These are phyloP conservation scores for Propithecus deckenii DNA, from an alignment of 2,797 vertebrate genomes.

Conservation along the genomic window DNA sequence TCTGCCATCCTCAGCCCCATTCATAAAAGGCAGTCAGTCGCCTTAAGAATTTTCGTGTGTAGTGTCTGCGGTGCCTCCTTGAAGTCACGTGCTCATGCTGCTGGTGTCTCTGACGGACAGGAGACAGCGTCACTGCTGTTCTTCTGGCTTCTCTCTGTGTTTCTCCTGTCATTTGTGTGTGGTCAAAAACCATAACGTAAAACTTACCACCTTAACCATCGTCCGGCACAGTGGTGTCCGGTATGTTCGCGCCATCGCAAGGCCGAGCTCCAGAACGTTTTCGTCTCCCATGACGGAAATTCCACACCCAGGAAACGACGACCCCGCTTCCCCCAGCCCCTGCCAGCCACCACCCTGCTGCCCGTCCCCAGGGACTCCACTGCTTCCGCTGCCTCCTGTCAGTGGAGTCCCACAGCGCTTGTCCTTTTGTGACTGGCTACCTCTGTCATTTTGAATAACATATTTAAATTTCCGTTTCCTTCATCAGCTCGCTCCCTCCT, in stretches of 20 bases:
- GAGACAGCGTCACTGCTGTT: rapidly evolving
- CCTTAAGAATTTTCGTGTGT: rapidly evolving
- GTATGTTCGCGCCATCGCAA: rapidly evolving
- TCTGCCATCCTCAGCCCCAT: rapidly evolving
- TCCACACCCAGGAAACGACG: rapidly evolving
- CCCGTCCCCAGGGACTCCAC: too few species aligned
- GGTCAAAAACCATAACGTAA: rapidly evolving
- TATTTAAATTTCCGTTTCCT: background rate
- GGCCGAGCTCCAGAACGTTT: background rate
- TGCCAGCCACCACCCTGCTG: rapidly evolving
- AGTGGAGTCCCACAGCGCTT: rapidly evolving
- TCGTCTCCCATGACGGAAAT: rapidly evolving
- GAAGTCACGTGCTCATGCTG: rapidly evolving
- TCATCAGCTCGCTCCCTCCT: background rate
- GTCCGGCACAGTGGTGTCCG: rapidly evolving
- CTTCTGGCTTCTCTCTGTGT: background rate
- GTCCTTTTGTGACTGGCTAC: background rate
- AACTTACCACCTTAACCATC: rapidly evolving
- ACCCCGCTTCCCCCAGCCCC: rapidly evolving
- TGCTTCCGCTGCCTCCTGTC: rapidly evolving
- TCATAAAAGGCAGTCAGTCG: rapidly evolving
- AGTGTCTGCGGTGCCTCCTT: rapidly evolving
- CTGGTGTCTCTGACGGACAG: rapidly evolving
- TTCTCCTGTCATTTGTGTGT: rapidly evolving
- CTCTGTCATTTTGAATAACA: background rate